Evolutionary conservation across 2,888 invertebrate species (phyloP), one percentile per base, ranked within the genome.

Genomic region (Thereva unica): DNA sequence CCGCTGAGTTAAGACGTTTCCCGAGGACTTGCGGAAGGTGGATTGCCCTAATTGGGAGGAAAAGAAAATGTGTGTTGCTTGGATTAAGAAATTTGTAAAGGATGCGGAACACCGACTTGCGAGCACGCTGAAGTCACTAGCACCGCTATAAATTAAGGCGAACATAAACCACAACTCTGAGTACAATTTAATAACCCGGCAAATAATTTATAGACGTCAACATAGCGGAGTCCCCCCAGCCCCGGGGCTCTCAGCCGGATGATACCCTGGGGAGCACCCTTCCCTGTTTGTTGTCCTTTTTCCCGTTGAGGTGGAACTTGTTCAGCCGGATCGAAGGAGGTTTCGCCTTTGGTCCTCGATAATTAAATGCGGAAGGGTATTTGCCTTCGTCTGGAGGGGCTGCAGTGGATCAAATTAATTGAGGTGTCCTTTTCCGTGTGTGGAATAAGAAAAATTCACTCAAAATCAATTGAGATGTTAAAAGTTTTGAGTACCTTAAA

Each of bases 121-220:
- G 23, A 23, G 2, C 61, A 38, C 23, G 41, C 49, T 49, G 50
- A 61, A 50, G 61, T 61, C 50, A 61, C 50, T 61, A 61, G 61
- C 50, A 50, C 40, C 50, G 61, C 61, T 50, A 61, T 61, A 61
- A 61, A 61, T 61, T 61, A 61, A 61, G 50, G 61, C 9, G 23
- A 10, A 40, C 50, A 42, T 40, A 61, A 61, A 61, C 61, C 61
- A 61, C 61, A 61, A 45, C 49, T 44, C 50, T 41, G 23, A 61
- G 61, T 50, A 61, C 61, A 61, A 61, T 61, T 61, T 61, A 61
- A 61, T 61, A 61, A 61, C 61, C 41, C 50, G 10, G 34, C 37
- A 35, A 45, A 34, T 50, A 61, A 61, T 61, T 61, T 61, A 61
- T 61, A 61, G 61, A 41, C 50, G 49, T 61, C 50, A 40, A 40